These are phyloP conservation scores for Lagocephalus sceleratus DNA, from an alignment of 2,797 vertebrate genomes.

Conservation along the genomic window DNA sequence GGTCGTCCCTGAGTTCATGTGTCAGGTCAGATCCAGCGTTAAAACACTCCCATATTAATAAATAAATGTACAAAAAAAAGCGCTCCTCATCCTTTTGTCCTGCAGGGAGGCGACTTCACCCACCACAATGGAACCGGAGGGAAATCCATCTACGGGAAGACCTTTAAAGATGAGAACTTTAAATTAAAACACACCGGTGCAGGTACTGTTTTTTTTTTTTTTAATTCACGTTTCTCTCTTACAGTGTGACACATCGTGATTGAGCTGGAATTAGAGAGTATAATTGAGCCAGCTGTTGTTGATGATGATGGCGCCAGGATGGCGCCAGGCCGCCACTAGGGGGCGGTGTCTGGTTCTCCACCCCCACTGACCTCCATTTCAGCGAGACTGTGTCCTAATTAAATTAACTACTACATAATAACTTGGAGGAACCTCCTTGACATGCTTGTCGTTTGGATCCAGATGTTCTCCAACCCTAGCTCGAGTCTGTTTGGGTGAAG, in stretches of 20 bases:
- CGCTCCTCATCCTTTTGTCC: slow-evolving; percentile 4
- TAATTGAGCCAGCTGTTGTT: too few relatives aligned
- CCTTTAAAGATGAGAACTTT: slow-evolving; percentile 94
- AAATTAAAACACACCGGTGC: slow-evolving; percentile 85
- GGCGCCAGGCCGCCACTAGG: slow-evolving; percentile 59
- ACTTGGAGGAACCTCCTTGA: slow-evolving; percentile 37
- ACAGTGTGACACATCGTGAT: background rate
- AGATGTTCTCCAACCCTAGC: slow-evolving; percentile 38
- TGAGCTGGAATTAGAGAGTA: too few relatives aligned
- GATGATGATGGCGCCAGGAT: too few relatives aligned
- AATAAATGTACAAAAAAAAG: background rate
- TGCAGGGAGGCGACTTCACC: slow-evolving; percentile 92
- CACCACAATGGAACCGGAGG: slow-evolving; percentile 93
- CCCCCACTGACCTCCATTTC: slow-evolving; percentile 70
- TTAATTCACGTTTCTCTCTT: background rate
- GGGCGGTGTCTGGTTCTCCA: slow-evolving; percentile 56
- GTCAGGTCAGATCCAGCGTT: slow-evolving; percentile 79
- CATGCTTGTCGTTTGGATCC: slow-evolving; percentile 40
- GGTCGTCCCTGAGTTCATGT: slow-evolving; percentile 96
- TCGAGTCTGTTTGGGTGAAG: slow-evolving; percentile 36
- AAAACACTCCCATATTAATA: background rate
- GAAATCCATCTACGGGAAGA: slow-evolving; percentile 93
- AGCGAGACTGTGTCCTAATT: slow-evolving; percentile 46
- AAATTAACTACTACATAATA: slow-evolving; percentile 28
- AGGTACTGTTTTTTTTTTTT: slow-evolving; percentile 63